Percentiles rank a stretch among this genome's conserved stretches.
phyloP scores from a whole-genome alignment of 2,888 invertebrate genomes.

The Drosophila prolongata region DNA sequence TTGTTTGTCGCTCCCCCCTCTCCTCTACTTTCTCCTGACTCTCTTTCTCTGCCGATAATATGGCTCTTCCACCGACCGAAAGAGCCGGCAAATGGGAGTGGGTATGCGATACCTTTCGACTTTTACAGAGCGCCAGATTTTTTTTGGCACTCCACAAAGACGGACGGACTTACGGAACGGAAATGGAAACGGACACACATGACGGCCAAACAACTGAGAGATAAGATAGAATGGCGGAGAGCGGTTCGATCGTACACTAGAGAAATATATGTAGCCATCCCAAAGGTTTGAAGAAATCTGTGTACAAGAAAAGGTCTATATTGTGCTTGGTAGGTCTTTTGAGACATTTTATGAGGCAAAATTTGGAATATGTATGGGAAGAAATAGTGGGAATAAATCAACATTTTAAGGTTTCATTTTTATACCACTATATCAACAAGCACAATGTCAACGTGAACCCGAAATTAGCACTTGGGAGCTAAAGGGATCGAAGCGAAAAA shows the following conservation, averaged over 20 bases:
- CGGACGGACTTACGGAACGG: conserved; percentile 56
- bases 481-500: no score
- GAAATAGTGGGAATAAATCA: no score
- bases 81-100: not conserved
- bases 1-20: conserved; percentile 55
- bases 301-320: no score
- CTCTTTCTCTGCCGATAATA: not conserved
- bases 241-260: conserved; percentile 9
- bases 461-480: no score
- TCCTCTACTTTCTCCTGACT: not conserved
- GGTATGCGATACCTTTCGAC: conserved; percentile 5
- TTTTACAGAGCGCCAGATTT: conserved; percentile 54
- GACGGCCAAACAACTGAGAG: conserved; percentile 41
- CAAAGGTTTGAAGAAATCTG: no score
- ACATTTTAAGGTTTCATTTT: no score
- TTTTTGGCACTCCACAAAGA: conserved; percentile 24
- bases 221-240: not conserved
- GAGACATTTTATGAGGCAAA: no score
- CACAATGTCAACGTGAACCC: no score
- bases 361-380: no score
- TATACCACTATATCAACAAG: no score
- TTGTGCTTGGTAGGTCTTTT: no score
- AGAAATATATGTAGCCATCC: not conserved
- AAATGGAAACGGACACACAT: conserved; percentile 72
- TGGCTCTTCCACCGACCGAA: not conserved